A percentile compares a stretch with the other conserved stretches of the same genome.
Conservation (phyloP, 2,888 invertebrate genomes). For the Idaea dimidiata region DNA sequence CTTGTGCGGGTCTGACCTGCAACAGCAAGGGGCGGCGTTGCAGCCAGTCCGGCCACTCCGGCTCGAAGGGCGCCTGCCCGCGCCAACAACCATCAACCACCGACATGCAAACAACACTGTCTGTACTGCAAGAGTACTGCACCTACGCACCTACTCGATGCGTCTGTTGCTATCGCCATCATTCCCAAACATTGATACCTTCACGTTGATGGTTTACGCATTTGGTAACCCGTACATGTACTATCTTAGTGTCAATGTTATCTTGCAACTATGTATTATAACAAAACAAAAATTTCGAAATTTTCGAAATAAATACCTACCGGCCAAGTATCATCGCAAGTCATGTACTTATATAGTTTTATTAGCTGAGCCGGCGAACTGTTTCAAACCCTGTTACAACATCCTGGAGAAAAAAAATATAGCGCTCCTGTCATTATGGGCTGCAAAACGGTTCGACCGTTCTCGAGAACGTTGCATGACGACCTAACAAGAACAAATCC, state of each 20-base stretch:
- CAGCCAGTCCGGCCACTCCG: conserved; percentile 80
- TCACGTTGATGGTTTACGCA: not conserved
- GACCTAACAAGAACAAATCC: too few relatives aligned
- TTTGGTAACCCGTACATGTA: too few relatives aligned
- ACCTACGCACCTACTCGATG: conserved; percentile 32
- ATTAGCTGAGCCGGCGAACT: too few relatives aligned
- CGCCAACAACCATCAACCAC: conserved; percentile 72
- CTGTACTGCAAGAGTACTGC: conserved; percentile 52
- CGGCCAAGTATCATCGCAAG: too few relatives aligned
- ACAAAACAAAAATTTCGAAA: not conserved
- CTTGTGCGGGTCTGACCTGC: conserved; percentile 84
- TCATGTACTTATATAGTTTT: too few relatives aligned
- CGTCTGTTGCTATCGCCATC: conserved; percentile 24
- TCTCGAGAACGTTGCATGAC: too few relatives aligned
- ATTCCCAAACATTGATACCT: conserved; percentile 28
- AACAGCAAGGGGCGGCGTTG: conserved; percentile 89
- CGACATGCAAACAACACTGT: conserved; percentile 76
- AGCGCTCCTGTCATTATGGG: too few relatives aligned
- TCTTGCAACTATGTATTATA: not conserved
- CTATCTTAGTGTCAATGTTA: too few relatives aligned
- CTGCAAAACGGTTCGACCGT: too few relatives aligned
- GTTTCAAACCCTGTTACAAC: too few relatives aligned
- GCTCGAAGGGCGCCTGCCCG: conserved; percentile 72
- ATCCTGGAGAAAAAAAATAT: too few relatives aligned
- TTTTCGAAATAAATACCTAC: conserved; percentile 6